Evolutionary conservation across 2,797 vertebrate species (phyloP).

Genomic region (Notolabrus celidotus): DNA sequence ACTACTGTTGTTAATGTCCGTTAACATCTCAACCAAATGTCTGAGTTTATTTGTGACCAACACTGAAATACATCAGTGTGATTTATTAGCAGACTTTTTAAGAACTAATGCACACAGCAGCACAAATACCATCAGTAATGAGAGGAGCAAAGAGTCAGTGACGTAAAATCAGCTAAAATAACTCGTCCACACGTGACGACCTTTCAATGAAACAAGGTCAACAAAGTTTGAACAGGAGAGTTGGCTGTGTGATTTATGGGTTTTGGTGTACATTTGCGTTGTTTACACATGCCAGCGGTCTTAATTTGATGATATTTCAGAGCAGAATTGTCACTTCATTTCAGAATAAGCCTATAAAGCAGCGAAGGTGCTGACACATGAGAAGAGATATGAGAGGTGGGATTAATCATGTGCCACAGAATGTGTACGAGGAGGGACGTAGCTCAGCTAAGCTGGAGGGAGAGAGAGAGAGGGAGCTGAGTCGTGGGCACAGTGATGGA

Average conservation of each 20-base stretch:
- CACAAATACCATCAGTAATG: conserved; percentile 29
- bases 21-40: conserved; percentile 9
- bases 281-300: conserved; percentile 77
- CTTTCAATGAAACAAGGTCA: conserved; percentile 60
- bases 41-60: conserved; percentile 10
- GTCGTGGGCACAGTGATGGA: conserved; percentile 59
- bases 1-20: background rate
- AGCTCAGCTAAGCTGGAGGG: conserved; percentile 60
- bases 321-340: conserved; percentile 73
- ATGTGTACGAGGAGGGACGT: conserved; percentile 58
- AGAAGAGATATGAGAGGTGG: conserved; percentile 72
- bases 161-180: conserved; percentile 44
- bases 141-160: conserved; percentile 1
- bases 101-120: conserved; percentile 20
- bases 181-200: conserved; percentile 35
- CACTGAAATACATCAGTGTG: conserved; percentile 15
- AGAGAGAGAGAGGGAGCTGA: conserved; percentile 31
- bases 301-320: conserved; percentile 81
- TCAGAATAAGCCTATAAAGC: conserved; percentile 79
- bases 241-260: conserved; percentile 59
- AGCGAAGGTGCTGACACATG: conserved; percentile 74
- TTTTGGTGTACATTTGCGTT: conserved; percentile 65
- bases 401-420: conserved; percentile 75
- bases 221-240: conserved; percentile 64
- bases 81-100: conserved; percentile 41